phyloP scores from a whole-genome alignment of 2,113 vertebrate genomes.

The Aspidoscelis tigris region DNA sequence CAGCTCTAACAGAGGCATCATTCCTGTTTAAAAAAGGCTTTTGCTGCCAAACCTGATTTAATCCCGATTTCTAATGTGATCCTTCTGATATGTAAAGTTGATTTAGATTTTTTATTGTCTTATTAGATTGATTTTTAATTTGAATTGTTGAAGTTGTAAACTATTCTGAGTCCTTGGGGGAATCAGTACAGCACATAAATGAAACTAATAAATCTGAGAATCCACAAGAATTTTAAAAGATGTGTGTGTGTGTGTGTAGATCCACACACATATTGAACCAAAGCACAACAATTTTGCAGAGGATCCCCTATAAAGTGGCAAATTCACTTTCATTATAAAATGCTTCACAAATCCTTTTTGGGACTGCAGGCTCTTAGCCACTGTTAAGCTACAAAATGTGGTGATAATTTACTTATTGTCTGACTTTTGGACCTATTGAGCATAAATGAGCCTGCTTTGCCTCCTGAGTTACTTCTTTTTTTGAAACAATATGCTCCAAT shows the following conservation, averaged over 20 bases:
- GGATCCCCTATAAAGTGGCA: neutral
- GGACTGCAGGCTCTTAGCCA: neutral
- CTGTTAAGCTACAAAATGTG: conserved; percentile 6
- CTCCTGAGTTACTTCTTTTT: conserved; percentile 20
- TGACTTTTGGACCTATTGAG: neutral
- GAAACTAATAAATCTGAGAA: neutral
- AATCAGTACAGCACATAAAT: neutral
- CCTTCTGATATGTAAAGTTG: too few relatives aligned
- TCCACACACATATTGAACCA: neutral
- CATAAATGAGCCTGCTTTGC: conserved; percentile 13
- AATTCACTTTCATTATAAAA: neutral
- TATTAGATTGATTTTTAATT: too few relatives aligned
- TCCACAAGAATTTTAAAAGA: neutral
- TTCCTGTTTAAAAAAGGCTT: too few relatives aligned
- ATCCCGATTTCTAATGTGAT: too few relatives aligned
- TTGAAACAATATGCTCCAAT: conserved; percentile 14
- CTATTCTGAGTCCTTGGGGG: too few relatives aligned
- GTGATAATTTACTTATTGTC: conserved; percentile 7
- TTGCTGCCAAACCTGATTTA: too few relatives aligned
- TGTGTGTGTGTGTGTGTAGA: too few relatives aligned
- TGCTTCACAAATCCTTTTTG: neutral
- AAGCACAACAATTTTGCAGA: neutral
- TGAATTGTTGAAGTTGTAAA: too few relatives aligned
- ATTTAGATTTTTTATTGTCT: too few relatives aligned
- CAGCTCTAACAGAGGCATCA: too few relatives aligned